Evolutionary conservation across 2,113 vertebrate species (phyloP), one percentile per base, ranked within the genome.

Genomic region (Romanogobio albipinnatus): DNA sequence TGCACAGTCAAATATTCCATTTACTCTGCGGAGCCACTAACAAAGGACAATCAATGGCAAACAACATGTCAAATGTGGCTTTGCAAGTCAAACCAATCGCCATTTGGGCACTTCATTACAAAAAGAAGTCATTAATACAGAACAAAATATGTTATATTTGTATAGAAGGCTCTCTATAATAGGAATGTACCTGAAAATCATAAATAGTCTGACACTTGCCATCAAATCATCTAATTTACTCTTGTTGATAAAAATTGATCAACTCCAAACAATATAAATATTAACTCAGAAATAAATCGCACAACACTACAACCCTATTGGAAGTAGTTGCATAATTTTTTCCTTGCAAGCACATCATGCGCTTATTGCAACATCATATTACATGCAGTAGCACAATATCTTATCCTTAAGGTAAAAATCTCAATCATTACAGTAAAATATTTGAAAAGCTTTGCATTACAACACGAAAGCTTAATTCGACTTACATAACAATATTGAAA

Each of bases 1-100:
- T 75, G 82, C 78, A 85, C 56, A 87, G 82, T 84, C 85, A 85
- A 74, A 70, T 79, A 82, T 53, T 64, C 73, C 84, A 84, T 88
- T 88, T 87, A 74, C n/a, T 45, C 82, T 22, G 29, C 19, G 39
- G 39, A 68, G 58, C 61, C 17, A 62, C 45, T 75, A 45, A 43
- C 70, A 84, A 84, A 83, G 78, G 47, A 85, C 70, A 76, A 82
- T 71, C 76, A 11, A 56, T 59, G 56, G 61, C 82, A 53, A 78
- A 75, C 62, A 15, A 61, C 76, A 73, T 39, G 66, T 56, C 53
- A 62, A 61, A 75, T 29, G 39, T 33, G 29, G 36, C 33, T 81
- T 88, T 88, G 45, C 79, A 71, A 73, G 59, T 13, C 73, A 85
- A 73, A 36, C 22, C 33, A 14, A 33, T 58, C 59, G 3, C 26